Percentiles rank a stretch among this genome's conserved stretches.
Evolutionary conservation across 2,797 vertebrate species (phyloP).

Genomic region (Brachyrhaphis roseni): DNA sequence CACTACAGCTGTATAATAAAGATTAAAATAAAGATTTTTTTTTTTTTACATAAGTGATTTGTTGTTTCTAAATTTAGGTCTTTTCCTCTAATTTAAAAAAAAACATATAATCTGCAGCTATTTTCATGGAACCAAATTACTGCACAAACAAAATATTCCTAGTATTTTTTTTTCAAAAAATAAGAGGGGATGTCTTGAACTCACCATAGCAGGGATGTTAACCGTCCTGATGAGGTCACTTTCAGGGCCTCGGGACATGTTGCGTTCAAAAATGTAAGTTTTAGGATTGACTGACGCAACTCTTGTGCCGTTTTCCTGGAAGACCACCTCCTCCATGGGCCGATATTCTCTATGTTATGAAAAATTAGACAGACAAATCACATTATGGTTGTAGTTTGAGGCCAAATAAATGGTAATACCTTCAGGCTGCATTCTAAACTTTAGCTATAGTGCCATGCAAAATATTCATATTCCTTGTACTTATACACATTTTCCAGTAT

Average conservation of each 20-base stretch:
- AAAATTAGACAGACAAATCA: neutral
- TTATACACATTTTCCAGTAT: neutral
- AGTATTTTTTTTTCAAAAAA: neutral
- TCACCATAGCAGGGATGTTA: conserved; percentile 93
- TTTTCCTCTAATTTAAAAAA: neutral
- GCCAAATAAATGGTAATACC: neutral
- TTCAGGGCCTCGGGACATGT: conserved; percentile 88
- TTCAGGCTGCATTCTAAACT: neutral
- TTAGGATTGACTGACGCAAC: conserved; percentile 89
- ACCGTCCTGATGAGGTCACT: conserved; percentile 89
- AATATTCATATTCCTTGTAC: neutral
- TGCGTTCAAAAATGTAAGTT: conserved; percentile 88
- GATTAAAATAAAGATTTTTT: too few relatives aligned
- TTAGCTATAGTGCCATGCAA: neutral
- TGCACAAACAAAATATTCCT: neutral
- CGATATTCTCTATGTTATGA: conserved; percentile 87
- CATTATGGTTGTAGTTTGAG: neutral
- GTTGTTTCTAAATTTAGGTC: neutral
- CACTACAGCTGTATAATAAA: neutral
- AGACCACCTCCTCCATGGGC: conserved; percentile 85
- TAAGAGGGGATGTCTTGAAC: conserved; percentile 31
- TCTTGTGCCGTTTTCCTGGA: conserved; percentile 89
- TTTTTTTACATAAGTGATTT: neutral
- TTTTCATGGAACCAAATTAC: neutral
- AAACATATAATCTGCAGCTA: neutral